Evolutionary conservation across 2,888 invertebrate genomes (phyloP).

Genomic region (Megastigmus dorsalis): DNA sequence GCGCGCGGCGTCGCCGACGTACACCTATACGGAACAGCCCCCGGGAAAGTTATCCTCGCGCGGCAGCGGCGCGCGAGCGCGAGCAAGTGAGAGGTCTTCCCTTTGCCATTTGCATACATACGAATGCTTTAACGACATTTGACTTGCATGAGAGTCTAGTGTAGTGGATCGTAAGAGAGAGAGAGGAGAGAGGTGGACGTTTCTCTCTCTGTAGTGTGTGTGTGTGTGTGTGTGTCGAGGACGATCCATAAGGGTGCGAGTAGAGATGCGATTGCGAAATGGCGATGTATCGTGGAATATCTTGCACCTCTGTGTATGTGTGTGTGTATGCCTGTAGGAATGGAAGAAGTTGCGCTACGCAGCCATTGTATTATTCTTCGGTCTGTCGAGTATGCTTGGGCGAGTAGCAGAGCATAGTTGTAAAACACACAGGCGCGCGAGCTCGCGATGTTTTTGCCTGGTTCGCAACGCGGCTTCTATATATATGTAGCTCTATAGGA

Average conservation of each 20-base stretch:
- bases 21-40: too few species aligned
- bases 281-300: constrained; percentile 25
- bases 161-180: neutral
- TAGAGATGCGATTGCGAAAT: constrained; percentile 29
- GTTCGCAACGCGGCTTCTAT: neutral
- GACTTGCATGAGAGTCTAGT: constrained; percentile 49
- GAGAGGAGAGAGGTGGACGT: neutral
- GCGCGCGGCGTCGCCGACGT: too few species aligned
- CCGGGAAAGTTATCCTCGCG: constrained; percentile 34
- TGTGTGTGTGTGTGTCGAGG: too few species aligned
- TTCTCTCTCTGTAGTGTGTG: too few species aligned
- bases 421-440: constrained; percentile 32
- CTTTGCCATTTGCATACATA: constrained; percentile 51
- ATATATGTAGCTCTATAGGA: too few species aligned
- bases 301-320: neutral
- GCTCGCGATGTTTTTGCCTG: neutral
- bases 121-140: constrained; percentile 54
- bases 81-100: constrained; percentile 41
- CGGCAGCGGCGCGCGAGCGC: too few species aligned
- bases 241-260: constrained; percentile 9
- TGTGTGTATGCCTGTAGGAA: neutral
- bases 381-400: neutral
- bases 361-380: constrained; percentile 15
- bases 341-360: neutral
- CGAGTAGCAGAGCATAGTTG: neutral